These are phyloP conservation scores for Mustela lutreola DNA, from an alignment of 2,113 vertebrate species.

Conservation along the genomic window DNA sequence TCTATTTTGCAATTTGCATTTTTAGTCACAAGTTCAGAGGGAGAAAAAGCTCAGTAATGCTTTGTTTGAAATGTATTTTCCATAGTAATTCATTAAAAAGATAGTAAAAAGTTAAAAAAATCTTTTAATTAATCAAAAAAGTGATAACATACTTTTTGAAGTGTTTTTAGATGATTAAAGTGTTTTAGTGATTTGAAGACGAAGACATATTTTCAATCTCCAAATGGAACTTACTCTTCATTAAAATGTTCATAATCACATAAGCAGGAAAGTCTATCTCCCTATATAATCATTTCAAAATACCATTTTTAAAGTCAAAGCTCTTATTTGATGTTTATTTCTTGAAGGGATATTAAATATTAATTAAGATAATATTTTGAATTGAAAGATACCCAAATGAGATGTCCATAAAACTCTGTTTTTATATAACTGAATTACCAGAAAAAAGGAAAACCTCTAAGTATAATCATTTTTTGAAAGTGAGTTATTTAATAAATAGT, in stretches of 20 bases:
- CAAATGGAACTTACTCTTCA: not conserved
- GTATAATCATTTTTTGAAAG: conserved; percentile 56
- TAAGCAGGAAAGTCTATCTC: not conserved
- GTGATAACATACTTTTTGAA: not conserved
- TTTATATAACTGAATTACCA: not conserved
- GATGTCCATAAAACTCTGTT: not conserved
- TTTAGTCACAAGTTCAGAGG: conserved; percentile 16
- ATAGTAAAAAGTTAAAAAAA: not conserved
- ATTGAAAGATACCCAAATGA: not conserved
- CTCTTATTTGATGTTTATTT: not conserved
- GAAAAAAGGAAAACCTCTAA: not conserved
- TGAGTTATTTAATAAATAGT: conserved; percentile 67
- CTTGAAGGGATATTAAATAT: not conserved
- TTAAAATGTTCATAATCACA: not conserved
- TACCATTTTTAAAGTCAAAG: not conserved
- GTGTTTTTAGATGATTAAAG: not conserved
- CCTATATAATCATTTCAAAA: not conserved
- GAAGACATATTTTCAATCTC: not conserved
- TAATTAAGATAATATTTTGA: conserved; percentile 31
- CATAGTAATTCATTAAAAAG: conserved; percentile 37
- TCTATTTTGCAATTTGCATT: not conserved
- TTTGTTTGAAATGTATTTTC: not conserved
- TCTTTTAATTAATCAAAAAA: conserved; percentile 44
- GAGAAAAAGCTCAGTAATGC: not conserved
- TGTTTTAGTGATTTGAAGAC: conserved; percentile 13